These are phyloP conservation scores for Mystacornis crossleyi DNA, from an alignment of 2,113 vertebrate species.

Conservation along the genomic window DNA sequence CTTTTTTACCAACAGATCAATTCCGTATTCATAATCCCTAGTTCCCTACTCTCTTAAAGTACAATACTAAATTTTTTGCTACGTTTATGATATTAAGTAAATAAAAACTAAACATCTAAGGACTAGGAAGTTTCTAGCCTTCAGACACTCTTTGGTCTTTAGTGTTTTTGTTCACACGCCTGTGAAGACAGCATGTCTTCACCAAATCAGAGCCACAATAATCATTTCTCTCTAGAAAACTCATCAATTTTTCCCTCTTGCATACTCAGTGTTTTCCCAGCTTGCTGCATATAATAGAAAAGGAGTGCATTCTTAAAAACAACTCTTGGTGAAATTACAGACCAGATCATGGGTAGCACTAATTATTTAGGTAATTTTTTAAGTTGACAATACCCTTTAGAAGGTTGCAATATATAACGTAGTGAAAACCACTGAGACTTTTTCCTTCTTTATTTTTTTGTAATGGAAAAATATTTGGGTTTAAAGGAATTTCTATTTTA, in stretches of 20 bases:
- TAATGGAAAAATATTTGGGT: background rate
- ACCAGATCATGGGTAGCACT: background rate
- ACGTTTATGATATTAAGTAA: background rate
- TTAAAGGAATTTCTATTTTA: background rate
- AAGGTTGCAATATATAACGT: background rate
- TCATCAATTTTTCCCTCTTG: background rate
- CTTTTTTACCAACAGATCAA: background rate
- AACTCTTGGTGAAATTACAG: background rate
- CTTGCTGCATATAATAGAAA: background rate
- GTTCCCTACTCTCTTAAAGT: background rate
- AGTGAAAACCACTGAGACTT: background rate
- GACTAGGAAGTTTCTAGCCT: background rate
- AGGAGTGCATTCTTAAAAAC: background rate
- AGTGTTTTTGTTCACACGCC: background rate
- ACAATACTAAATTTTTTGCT: background rate
- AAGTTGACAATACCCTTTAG: background rate
- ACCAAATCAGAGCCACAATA: background rate
- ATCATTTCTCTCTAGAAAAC: background rate
- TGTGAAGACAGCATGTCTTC: background rate
- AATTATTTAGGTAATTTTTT: background rate
- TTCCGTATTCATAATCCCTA: background rate
- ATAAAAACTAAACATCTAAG: background rate
- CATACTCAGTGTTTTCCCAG: background rate
- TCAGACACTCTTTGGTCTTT: background rate
- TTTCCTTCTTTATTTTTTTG: no score